These are phyloP conservation scores for Doryteuthis pealeii DNA, from an alignment of 1,140 invertebrate genomes.

Conservation along the genomic window DNA sequence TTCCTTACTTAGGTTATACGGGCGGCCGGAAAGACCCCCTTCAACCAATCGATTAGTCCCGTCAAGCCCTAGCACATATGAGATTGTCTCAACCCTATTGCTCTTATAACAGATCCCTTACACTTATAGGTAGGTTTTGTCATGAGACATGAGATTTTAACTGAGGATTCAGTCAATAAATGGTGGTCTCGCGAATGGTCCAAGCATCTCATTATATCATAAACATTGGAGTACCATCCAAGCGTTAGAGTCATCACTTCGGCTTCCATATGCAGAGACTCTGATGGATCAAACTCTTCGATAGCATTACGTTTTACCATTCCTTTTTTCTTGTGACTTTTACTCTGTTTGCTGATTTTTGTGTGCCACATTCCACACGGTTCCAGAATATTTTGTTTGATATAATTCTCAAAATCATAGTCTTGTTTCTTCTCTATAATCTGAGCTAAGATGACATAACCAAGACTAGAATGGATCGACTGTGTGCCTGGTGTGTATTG, in stretches of 20 bases:
- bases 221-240: constrained; percentile 52
- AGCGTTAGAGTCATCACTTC: constrained; percentile 41
- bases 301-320: neutral
- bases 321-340: neutral
- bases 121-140: constrained; percentile 26
- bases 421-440: constrained; percentile 49
- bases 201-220: constrained; percentile 43
- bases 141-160: constrained; percentile 32
- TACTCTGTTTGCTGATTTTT: constrained; percentile 21
- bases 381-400: constrained; percentile 43
- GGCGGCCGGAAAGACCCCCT: no score
- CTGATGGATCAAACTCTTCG: neutral
- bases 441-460: constrained; percentile 55
- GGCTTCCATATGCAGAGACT: constrained; percentile 23
- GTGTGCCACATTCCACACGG: constrained; percentile 58
- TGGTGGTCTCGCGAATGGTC: constrained; percentile 37
- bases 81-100: no score
- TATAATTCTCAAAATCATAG: constrained; percentile 46
- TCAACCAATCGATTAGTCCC: no score
- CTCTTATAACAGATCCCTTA: no score
- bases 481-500: constrained; percentile 48
- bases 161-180: constrained; percentile 34
- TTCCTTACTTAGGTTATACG: no score
- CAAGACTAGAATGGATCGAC: constrained; percentile 54
- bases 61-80: no score